Percentiles rank a stretch among this genome's conserved stretches.
phyloP scores from a whole-genome alignment of 2,888 invertebrate species.

The Hypercompe scribonia region DNA sequence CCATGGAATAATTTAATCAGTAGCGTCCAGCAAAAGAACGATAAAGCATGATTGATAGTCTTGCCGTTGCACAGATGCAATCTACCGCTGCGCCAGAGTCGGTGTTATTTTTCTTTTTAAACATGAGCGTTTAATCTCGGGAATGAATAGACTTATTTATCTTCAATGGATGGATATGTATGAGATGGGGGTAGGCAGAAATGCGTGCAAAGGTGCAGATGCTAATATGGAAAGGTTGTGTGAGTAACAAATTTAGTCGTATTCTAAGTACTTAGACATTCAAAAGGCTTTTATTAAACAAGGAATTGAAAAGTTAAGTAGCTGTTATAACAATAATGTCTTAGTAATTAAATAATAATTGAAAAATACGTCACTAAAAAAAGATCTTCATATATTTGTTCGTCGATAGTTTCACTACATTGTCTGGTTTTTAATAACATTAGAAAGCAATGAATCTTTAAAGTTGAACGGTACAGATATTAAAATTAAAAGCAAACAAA shows the following conservation, averaged over 20 bases:
- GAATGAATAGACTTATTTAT: conserved; percentile 56
- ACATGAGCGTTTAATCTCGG: conserved; percentile 53
- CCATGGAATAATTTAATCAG: conserved; percentile 83
- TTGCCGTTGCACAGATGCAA: conserved; percentile 66
- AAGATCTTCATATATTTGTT: not conserved
- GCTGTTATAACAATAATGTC: not conserved
- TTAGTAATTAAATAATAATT: not conserved
- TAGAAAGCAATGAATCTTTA: too few species aligned
- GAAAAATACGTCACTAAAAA: not conserved
- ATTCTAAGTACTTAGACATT: not conserved
- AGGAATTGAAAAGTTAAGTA: not conserved
- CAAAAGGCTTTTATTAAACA: not conserved
- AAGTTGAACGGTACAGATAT: too few species aligned
- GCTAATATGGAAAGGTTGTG: not conserved
- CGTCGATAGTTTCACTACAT: not conserved
- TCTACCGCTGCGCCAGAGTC: conserved; percentile 56
- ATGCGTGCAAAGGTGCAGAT: conserved; percentile 1
- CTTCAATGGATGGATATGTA: conserved; percentile 39
- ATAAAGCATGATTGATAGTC: conserved; percentile 84
- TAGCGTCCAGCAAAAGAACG: conserved; percentile 80
- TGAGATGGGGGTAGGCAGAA: conserved; percentile 29
- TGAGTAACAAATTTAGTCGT: not conserved
- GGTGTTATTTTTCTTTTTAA: conserved; percentile 54
- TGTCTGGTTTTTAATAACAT: too few species aligned
- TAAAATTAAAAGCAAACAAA: too few species aligned